Conservation (phyloP, 2,797 vertebrate species). For the Anas georgica region DNA sequence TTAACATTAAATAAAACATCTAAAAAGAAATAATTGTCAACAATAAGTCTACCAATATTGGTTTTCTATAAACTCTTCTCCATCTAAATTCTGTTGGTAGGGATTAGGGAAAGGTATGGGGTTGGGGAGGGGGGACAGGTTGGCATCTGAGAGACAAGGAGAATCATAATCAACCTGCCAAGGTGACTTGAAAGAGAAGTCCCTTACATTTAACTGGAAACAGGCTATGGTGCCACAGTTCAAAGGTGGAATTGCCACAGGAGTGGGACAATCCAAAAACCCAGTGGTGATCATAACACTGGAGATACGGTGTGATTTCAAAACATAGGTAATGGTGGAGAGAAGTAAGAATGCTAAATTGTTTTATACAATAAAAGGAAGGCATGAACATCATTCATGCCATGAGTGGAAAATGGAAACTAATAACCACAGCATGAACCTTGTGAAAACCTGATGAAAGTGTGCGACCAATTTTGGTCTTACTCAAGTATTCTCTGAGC, state of each 20-base stretch:
- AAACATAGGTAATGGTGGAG: neutral
- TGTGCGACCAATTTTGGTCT: neutral
- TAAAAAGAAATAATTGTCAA: neutral
- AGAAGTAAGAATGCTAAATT: neutral
- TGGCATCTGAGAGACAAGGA: neutral
- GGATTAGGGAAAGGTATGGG: no score
- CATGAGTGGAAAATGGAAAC: neutral
- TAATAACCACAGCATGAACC: neutral
- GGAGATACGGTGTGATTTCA: rapidly evolving
- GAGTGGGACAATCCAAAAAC: neutral
- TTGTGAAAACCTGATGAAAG: no score
- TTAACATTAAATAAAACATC: neutral
- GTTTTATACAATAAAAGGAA: neutral
- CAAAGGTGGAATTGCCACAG: neutral
- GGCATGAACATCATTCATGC: neutral
- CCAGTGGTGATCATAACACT: neutral
- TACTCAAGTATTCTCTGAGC: neutral
- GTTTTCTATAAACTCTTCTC: neutral
- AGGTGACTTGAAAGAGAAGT: neutral
- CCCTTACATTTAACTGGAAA: neutral
- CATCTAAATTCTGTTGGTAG: neutral
- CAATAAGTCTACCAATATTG: neutral
- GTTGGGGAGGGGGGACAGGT: no score
- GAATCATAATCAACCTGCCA: neutral
- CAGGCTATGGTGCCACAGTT: neutral